Evolutionary conservation across 2,113 vertebrate genomes (phyloP).

Genomic region (Equus quagga): DNA sequence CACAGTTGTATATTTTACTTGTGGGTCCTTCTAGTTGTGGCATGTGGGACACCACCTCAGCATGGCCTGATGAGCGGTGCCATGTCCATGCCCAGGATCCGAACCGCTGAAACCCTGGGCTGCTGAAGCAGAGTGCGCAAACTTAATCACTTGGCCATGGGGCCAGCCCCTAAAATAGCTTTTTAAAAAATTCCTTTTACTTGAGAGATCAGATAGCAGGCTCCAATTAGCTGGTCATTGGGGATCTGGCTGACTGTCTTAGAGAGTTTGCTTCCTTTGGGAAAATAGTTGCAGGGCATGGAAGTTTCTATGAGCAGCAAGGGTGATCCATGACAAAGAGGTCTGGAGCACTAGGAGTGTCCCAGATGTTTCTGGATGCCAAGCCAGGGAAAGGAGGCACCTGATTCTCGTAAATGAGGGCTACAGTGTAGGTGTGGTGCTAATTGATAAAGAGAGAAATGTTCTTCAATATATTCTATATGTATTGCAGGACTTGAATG

Average conservation of each 20-base stretch:
- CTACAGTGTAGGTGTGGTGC: not conserved
- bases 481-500: not conserved
- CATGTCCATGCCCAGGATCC: too few relatives aligned
- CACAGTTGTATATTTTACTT: too few relatives aligned
- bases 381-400: not conserved
- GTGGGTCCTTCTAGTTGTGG: too few relatives aligned
- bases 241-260: not conserved
- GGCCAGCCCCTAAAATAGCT: not conserved
- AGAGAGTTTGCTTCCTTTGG: not conserved
- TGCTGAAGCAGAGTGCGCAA: too few relatives aligned
- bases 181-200: not conserved
- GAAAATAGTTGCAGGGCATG: not conserved
- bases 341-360: not conserved
- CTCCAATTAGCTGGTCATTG: not conserved
- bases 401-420: not conserved
- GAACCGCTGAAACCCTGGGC: too few relatives aligned
- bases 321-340: not conserved
- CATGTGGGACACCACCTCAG: too few relatives aligned
- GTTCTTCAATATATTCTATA: not conserved
- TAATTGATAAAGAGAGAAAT: not conserved
- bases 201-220: not conserved
- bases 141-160: too few relatives aligned
- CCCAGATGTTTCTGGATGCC: not conserved
- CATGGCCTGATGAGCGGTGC: too few relatives aligned
- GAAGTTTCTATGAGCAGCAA: not conserved